A percentile compares a stretch with the other conserved stretches of the same genome.
Evolutionary conservation across 2,113 vertebrate genomes (phyloP).

Genomic region (Macquaria ambigua): DNA sequence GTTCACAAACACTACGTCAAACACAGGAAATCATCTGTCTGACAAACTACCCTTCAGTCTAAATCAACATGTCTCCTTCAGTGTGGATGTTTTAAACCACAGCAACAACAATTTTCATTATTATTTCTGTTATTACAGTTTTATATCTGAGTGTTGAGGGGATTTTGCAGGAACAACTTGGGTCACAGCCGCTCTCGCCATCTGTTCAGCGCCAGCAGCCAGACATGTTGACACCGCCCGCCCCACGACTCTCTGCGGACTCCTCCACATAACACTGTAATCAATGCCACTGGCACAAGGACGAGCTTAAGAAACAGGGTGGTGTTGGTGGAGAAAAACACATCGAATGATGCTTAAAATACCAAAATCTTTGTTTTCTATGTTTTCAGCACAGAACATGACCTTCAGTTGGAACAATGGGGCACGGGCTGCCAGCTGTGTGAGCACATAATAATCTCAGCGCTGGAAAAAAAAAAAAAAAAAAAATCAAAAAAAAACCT

Average conservation of each 20-base stretch:
- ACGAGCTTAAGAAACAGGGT: constrained; percentile 12
- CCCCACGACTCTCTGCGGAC: constrained; percentile 24
- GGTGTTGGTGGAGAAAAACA: not conserved
- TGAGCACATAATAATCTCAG: constrained; percentile 32
- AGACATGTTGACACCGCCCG: constrained; percentile 37
- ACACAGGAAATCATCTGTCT: not conserved
- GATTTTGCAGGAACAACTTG: constrained; percentile 33
- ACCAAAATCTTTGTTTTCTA: constrained; percentile 11
- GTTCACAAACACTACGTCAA: not conserved
- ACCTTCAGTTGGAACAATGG: constrained; percentile 45
- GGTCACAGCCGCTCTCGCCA: constrained; percentile 48
- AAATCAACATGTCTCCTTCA: not conserved
- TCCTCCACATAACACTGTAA: constrained; percentile 40
- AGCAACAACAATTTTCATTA: not conserved
- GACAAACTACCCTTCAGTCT: not conserved
- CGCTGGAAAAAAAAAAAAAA: not conserved
- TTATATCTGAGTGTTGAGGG: constrained; percentile 21
- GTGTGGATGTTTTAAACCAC: constrained; percentile 6
- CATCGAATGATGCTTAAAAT: not conserved
- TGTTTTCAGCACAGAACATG: constrained; percentile 13
- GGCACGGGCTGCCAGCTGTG: constrained; percentile 7
- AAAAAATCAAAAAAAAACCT: not conserved
- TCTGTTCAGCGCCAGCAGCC: constrained; percentile 64
- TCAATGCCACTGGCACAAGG: constrained; percentile 34
- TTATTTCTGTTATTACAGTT: constrained; percentile 15